These are phyloP conservation scores for Percina caprodes DNA, from an alignment of 2,113 vertebrate species.

Conservation along the genomic window DNA sequence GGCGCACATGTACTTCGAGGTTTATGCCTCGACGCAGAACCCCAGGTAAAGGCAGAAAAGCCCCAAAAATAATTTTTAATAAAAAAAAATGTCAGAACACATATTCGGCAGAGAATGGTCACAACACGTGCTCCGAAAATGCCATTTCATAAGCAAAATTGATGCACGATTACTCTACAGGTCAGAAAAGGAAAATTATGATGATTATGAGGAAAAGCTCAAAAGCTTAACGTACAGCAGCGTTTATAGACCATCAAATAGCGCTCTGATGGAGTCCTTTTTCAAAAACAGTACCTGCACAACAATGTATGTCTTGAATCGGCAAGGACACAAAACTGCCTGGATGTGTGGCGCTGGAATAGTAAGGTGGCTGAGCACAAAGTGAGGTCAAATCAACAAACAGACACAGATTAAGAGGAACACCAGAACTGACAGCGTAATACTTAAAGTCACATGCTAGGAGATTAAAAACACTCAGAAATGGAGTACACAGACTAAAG, in stretches of 20 bases:
- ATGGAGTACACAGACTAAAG: neutral
- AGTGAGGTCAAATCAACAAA: constrained; percentile 5
- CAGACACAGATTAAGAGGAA: neutral
- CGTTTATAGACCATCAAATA: constrained; percentile 9
- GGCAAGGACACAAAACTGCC: neutral
- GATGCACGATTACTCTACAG: neutral
- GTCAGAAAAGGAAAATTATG: constrained; percentile 23
- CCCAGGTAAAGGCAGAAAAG: too few relatives aligned
- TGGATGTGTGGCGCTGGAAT: neutral
- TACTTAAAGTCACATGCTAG: neutral
- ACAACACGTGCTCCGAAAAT: neutral
- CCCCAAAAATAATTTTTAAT: too few relatives aligned
- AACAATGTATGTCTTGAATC: neutral
- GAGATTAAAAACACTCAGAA: neutral
- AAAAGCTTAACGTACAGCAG: neutral
- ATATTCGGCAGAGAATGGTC: constrained; percentile 5
- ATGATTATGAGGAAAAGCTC: neutral
- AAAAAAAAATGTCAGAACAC: too few relatives aligned
- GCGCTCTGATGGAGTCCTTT: neutral
- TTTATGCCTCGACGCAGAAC: too few relatives aligned
- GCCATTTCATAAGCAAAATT: constrained; percentile 11
- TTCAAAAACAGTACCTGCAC: constrained; percentile 23
- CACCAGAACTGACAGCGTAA: neutral
- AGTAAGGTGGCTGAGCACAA: neutral
- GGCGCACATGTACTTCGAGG: too few relatives aligned